Conservation (phyloP, 2,888 invertebrate genomes). For the Argynnis bischoffii region DNA sequence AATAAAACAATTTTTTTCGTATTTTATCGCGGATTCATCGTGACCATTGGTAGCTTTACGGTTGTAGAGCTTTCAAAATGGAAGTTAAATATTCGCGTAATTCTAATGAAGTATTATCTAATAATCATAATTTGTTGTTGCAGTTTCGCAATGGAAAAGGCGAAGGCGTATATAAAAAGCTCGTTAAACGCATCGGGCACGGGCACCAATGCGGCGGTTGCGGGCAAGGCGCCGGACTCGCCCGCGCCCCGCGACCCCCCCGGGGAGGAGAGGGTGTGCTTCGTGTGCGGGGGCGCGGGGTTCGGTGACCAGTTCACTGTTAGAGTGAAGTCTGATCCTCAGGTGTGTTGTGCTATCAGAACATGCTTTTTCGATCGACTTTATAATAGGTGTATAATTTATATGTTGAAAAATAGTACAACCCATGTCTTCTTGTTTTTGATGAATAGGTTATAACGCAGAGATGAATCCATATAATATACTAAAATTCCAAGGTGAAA, state of each 20-base stretch:
- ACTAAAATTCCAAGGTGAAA: too few relatives aligned
- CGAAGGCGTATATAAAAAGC: constrained; percentile 88
- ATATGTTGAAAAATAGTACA: too few relatives aligned
- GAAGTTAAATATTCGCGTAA: too few relatives aligned
- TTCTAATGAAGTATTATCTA: background rate
- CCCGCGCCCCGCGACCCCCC: constrained; percentile 82
- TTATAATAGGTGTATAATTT: too few relatives aligned
- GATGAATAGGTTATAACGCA: too few relatives aligned
- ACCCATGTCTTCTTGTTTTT: too few relatives aligned
- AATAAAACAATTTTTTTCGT: background rate
- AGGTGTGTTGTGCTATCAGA: constrained; percentile 50
- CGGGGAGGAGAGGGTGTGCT: constrained; percentile 77
- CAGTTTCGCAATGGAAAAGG: constrained; percentile 82
- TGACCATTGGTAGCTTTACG: too few relatives aligned
- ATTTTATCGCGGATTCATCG: background rate
- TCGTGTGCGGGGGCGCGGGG: constrained; percentile 88
- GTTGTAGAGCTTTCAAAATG: background rate
- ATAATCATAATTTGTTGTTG: constrained; percentile 33
- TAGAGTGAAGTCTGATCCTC: constrained; percentile 77
- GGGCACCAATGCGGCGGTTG: constrained; percentile 55
- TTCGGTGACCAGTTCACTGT: constrained; percentile 86
- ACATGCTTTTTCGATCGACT: too few relatives aligned
- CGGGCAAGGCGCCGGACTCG: constrained; percentile 79
- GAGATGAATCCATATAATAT: too few relatives aligned
- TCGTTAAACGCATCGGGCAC: constrained; percentile 83